Conservation (phyloP, 1,140 invertebrate species). For the Hyles vespertilio region DNA sequence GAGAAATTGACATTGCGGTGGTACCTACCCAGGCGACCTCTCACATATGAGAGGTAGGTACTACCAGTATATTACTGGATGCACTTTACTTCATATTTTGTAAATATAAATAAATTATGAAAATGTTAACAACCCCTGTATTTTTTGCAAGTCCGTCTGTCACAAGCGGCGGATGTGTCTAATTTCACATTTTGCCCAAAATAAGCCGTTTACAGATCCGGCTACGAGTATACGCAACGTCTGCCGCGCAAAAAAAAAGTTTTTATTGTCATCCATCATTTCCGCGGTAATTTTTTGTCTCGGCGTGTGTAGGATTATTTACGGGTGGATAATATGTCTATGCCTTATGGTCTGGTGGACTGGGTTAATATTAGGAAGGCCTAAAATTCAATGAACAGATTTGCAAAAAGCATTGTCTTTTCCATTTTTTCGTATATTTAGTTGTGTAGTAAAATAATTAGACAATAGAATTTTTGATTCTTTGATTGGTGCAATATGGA, state of each 20-base stretch:
- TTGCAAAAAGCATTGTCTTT: background rate
- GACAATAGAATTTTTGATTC: no score
- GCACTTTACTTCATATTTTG: no score
- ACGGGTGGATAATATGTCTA: background rate
- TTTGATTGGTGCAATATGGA: no score
- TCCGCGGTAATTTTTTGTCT: background rate
- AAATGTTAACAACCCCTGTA: background rate
- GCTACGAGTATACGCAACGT: conserved; percentile 2
- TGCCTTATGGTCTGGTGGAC: no score
- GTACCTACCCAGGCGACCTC: no score
- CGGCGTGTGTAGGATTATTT: conserved; percentile 3
- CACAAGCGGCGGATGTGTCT: conserved; percentile 5
- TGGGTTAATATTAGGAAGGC: no score
- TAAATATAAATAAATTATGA: background rate
- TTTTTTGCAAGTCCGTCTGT: conserved; percentile 9
- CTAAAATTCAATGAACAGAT: no score
- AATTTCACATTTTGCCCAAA: conserved; percentile 9
- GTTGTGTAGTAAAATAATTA: no score
- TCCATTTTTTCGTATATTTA: background rate
- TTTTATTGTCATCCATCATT: background rate
- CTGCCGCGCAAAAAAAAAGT: background rate
- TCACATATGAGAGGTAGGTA: no score
- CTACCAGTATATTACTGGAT: no score
- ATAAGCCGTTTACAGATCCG: conserved; percentile 11
- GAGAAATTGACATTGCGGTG: no score